Base-by-base conservation (phyloP, 2,797 vertebrate genomes). In the Paratrypauchen microcephalus region DNA sequence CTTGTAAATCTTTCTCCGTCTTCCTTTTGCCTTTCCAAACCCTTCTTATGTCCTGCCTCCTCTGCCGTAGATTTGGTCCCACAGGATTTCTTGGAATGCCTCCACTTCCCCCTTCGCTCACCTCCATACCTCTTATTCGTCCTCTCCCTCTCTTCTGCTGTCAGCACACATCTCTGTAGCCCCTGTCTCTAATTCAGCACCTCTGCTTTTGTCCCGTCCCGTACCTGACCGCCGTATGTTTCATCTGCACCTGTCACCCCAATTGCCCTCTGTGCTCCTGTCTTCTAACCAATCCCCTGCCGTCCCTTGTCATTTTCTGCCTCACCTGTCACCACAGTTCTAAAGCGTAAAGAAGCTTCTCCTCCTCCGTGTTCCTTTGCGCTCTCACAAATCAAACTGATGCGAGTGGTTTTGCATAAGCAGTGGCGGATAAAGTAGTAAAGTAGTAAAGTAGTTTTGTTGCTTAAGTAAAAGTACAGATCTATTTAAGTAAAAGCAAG, bases 141-240 rank as follows among this genome's bases (percentile, higher is more conserved):
- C 71, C 84, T 86, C 83, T 82, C 80, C 84, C 75, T 72, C 70
- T 81, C 82, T 85, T 81, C 75, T 74, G 83, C 82, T 87, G 85
- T 89, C 86, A 88, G 55, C 75, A 81, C 77, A 76, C 81, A 87
- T 89, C 83, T 88, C 84, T 82, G 24, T 70, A 68, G 77, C 69
- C n/a, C 70, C 59, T 16, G 59, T 82, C 71, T 64, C 63, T 72
- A 71, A 83, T 75, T 71, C 73, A 68, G 69, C 59, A 70, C 47
- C 77, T 78, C 70, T 75, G 69, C 62, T 72, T 79, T 79, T 16
- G 65, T 78, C 73, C 79, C 57, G 68, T 39, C 28, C 57, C 73
- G 77, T 70, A 60, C 61, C 69, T 75, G 68, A 73, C 77, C 81
- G 73, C 76, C 56, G 72, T 79, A 78, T 75, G 75, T 81, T 76